Base-by-base conservation (phyloP, 2,113 vertebrate genomes). In the Amphiprion ocellaris region DNA sequence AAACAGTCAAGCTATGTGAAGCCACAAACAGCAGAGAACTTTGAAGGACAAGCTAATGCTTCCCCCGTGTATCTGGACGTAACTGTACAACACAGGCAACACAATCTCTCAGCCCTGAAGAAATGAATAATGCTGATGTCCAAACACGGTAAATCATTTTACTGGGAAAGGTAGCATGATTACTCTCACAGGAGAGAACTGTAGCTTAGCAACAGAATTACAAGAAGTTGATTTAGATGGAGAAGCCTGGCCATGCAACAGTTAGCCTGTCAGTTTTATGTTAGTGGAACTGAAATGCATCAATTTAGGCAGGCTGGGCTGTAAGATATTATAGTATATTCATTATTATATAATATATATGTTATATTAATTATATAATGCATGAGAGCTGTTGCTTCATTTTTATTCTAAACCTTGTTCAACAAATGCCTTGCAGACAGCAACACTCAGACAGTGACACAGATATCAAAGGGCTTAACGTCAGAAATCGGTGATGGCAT, bases 131-230 rank as follows among this genome's bases (percentile, higher is more conserved):
- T 78, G 10, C 53, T 69, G 44, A 63, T 78, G 59, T 69, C 63
- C 63, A 74, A 68, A 74, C 41, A 53, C 4, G 9, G 41, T 71
- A 69, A 79, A 79, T 54, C 39, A 69, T 66, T 47, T 46, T 52
- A 39, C 30, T 64, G 21, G n/a, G 59, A 79, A 62, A 77, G 50
- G 55, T 47, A 69, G 52, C 28, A 59, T 71, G 47, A 77, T 83
- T 74, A 70, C 46, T 60, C 26, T 69, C 0, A 12, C 41, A 39
- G 58, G 33, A 67, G 63, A 30, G 33, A 58, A 55, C 64, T 41
- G 78, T 76, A 86, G 74, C 78, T 75, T 65, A 81, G 88, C 73
- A 90, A 85, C 77, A 67, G 9, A 58, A 76, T 81, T 64, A 30
- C 53, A 52, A 74, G 33, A 64, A 77, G 68, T 70, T 82, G 47